Percentiles rank a stretch among this genome's conserved stretches.
phyloP scores from a whole-genome alignment of 1,140 invertebrate genomes.

The Drosophila malerkotliana region DNA sequence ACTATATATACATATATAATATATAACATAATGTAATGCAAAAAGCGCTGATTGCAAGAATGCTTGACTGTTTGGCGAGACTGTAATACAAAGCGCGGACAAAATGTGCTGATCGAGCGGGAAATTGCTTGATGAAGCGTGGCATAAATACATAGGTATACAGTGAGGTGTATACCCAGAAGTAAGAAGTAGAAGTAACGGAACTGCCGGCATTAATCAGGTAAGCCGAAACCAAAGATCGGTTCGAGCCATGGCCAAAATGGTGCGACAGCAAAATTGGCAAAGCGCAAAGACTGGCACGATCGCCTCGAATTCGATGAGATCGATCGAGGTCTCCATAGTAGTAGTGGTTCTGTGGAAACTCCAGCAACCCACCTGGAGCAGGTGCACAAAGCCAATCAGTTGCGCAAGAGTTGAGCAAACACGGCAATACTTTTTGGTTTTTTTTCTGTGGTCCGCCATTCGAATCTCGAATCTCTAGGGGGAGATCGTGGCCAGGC shows the following conservation, averaged over 20 bases:
- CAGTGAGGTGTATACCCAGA: not conserved
- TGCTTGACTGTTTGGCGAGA: slow-evolving; percentile 24
- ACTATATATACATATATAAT: not conserved
- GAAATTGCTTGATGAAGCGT: slow-evolving; percentile 74
- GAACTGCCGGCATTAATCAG: slow-evolving; percentile 38
- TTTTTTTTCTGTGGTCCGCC: slow-evolving; percentile 4
- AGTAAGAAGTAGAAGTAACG: slow-evolving; percentile 54
- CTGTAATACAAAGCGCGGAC: slow-evolving; percentile 58
- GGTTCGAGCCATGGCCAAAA: slow-evolving; percentile 27
- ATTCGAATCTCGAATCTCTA: not conserved
- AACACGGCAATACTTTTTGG: slow-evolving; percentile 17
- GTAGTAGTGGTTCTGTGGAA: not conserved
- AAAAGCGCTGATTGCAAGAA: slow-evolving; percentile 59
- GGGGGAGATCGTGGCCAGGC: slow-evolving; percentile 42
- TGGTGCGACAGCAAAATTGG: slow-evolving; percentile 35
- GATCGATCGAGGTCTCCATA: slow-evolving; percentile 1
- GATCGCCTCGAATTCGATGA: slow-evolving; percentile 41
- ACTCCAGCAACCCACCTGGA: slow-evolving; percentile 4
- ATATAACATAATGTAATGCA: slow-evolving; percentile 10
- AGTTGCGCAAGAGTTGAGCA: slow-evolving; percentile 31
- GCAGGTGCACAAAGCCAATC: slow-evolving; percentile 34
- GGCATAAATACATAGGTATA: slow-evolving; percentile 35
- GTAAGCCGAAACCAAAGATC: slow-evolving; percentile 28
- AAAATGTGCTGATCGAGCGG: slow-evolving; percentile 70
- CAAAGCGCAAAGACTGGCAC: slow-evolving; percentile 30